Evolutionary conservation across 2,797 vertebrate species (phyloP).

Genomic region (Knipowitschia caucasica): DNA sequence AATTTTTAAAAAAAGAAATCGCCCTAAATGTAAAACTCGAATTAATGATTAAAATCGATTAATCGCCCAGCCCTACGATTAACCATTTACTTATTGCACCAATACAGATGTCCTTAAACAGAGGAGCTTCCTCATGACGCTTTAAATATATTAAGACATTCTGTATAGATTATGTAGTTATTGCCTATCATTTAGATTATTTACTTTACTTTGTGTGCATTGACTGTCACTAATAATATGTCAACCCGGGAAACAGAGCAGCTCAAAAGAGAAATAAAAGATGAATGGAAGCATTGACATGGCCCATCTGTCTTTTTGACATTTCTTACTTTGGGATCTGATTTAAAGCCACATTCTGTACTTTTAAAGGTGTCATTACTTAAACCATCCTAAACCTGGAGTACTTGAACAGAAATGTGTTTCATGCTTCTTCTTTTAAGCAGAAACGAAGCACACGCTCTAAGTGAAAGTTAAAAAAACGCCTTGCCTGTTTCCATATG

Average conservation of each 20-base stretch:
- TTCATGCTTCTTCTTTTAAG: conserved; percentile 9
- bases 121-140: conserved; percentile 23
- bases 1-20: too few species aligned
- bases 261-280: conserved; percentile 26
- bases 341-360: conserved; percentile 7
- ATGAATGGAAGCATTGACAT: conserved; percentile 45
- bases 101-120: conserved; percentile 16
- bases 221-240: conserved; percentile 36
- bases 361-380: conserved; percentile 7
- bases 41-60: too few species aligned
- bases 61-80: too few species aligned
- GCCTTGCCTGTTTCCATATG: conserved; percentile 56
- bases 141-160: too few species aligned
- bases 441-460: conserved; percentile 20
- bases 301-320: conserved; percentile 56
- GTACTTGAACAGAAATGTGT: conserved; percentile 16
- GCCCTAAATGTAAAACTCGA: too few species aligned
- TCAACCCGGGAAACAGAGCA: conserved; percentile 4
- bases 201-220: background rate
- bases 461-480: conserved; percentile 54
- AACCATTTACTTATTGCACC: too few species aligned
- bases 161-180: too few species aligned
- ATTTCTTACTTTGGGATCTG: conserved; percentile 27
- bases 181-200: too few species aligned
- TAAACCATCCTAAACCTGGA: conserved; percentile 4